A percentile compares a stretch with the other conserved stretches of the same genome.
Evolutionary conservation across 2,113 vertebrate species (phyloP).

Genomic region (Halcyon senegalensis): DNA sequence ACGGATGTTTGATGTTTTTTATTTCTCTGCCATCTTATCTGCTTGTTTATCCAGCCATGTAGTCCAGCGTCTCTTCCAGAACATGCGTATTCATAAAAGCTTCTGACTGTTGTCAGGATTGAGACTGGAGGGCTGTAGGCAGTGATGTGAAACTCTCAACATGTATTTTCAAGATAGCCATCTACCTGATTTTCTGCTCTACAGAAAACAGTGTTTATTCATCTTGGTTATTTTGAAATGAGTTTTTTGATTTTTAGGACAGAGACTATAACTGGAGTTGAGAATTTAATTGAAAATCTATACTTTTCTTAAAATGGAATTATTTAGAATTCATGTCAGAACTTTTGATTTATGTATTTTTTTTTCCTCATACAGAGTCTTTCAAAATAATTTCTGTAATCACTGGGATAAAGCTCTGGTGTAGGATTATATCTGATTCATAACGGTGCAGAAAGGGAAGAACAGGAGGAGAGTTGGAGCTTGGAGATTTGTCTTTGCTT

Average conservation of each 20-base stretch:
- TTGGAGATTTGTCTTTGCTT: constrained; percentile 14
- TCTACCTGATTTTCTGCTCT: background rate
- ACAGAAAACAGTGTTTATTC: background rate
- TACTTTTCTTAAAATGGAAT: background rate
- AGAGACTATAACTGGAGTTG: background rate
- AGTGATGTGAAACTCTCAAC: background rate
- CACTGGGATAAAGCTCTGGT: background rate
- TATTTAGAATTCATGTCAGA: background rate
- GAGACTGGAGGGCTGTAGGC: background rate
- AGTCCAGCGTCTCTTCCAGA: background rate
- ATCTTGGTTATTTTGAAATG: background rate
- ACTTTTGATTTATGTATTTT: background rate
- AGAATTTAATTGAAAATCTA: background rate
- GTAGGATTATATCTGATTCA: background rate
- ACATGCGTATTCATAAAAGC: background rate
- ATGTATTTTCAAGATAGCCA: background rate
- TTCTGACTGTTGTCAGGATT: background rate
- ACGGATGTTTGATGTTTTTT: background rate
- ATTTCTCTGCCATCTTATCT: constrained; percentile 1
- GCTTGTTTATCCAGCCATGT: background rate
- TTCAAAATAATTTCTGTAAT: constrained; percentile 27
- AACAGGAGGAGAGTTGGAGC: background rate
- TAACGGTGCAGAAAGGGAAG: background rate
- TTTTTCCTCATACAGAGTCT: background rate
- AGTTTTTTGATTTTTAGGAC: background rate